Percentiles rank a stretch among this genome's conserved stretches.
phyloP scores from a whole-genome alignment of 53 echinoderm and acorn worm species.

The Zoroaster sp. region DNA sequence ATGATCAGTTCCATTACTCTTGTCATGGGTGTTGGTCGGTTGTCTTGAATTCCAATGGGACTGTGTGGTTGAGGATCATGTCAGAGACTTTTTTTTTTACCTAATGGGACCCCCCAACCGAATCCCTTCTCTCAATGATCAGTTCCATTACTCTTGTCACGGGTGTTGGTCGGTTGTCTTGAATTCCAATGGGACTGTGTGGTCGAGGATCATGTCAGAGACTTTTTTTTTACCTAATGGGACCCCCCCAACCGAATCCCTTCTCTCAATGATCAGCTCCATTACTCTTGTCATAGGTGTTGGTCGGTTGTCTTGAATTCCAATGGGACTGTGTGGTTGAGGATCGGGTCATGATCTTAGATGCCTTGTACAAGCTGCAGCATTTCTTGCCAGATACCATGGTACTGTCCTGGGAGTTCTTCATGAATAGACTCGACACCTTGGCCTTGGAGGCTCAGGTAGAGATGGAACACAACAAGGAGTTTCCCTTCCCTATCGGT shows the following conservation, averaged over 20 bases:
- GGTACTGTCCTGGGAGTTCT: conserved; percentile 94
- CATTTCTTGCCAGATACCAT: conserved; percentile 78
- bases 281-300: conserved; percentile 64
- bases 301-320: conserved; percentile 91
- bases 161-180: conserved; percentile 84
- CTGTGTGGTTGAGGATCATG: too few species aligned
- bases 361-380: conserved; percentile 72
- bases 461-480: conserved; percentile 92
- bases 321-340: conserved; percentile 98
- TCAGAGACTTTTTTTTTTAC: too few species aligned
- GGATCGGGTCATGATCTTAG: conserved; percentile 88
- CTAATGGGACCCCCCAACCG: too few species aligned
- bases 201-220: conserved; percentile 82
- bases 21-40: too few species aligned
- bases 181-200: conserved; percentile 99
- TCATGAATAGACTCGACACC: conserved; percentile 90
- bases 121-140: too few species aligned
- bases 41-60: too few species aligned
- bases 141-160: too few species aligned
- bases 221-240: too few species aligned
- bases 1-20: too few species aligned
- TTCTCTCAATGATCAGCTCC: too few species aligned
- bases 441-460: conserved; percentile 90
- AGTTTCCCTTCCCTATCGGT: conserved; percentile 98
- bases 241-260: too few species aligned